Percentiles rank a stretch among this genome's conserved stretches.
Evolutionary conservation across 2,888 invertebrate genomes (phyloP).

Genomic region (Diaphora mendica): DNA sequence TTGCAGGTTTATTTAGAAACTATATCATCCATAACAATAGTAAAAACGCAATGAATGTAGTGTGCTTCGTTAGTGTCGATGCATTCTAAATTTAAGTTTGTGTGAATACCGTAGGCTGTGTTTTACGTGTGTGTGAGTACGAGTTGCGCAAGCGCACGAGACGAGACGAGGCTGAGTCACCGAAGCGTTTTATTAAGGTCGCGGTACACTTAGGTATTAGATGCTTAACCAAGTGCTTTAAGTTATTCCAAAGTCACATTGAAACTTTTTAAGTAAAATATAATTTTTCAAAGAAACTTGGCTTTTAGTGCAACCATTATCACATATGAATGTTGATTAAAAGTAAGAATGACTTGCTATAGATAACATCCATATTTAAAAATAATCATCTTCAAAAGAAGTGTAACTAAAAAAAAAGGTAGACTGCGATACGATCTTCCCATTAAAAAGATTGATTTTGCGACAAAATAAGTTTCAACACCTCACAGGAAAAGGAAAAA

Average conservation of each 20-base stretch:
- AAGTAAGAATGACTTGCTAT: not conserved
- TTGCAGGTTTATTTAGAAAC: constrained; percentile 32
- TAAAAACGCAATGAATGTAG: constrained; percentile 45
- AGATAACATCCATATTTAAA: not conserved
- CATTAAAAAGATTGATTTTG: not conserved
- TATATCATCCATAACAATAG: not conserved
- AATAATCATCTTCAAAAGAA: not conserved
- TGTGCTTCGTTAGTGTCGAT: constrained; percentile 27
- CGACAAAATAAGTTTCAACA: not conserved
- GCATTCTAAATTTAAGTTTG: constrained; percentile 46
- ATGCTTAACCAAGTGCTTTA: constrained; percentile 24
- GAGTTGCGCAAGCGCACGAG: constrained; percentile 71
- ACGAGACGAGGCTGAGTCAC: constrained; percentile 77
- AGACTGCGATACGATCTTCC: not conserved
- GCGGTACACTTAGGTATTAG: constrained; percentile 54
- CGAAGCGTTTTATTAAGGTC: constrained; percentile 63
- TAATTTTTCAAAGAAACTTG: not conserved
- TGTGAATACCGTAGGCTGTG: constrained; percentile 55
- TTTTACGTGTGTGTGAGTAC: constrained; percentile 56
- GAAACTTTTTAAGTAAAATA: not conserved
- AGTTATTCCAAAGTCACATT: not conserved
- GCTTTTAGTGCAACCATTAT: constrained; percentile 6
- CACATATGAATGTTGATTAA: constrained; percentile 1
- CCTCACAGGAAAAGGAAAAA: not conserved
- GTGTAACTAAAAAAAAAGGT: not conserved